phyloP scores from a whole-genome alignment of 2,888 invertebrate genomes.

The Subacronicta megacephala region DNA sequence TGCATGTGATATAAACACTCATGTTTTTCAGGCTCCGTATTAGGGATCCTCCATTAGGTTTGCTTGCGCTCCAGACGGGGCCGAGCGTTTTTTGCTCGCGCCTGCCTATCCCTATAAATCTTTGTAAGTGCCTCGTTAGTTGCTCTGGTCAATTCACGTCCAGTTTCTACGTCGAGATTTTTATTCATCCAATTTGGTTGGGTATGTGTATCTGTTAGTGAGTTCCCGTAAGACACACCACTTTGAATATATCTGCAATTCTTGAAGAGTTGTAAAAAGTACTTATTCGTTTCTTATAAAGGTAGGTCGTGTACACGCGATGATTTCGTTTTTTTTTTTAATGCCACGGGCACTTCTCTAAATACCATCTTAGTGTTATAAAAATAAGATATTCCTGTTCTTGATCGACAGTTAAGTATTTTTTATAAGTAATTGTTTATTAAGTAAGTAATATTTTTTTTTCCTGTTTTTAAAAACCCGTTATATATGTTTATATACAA shows the following conservation, averaged over 20 bases:
- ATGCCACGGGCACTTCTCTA: no score
- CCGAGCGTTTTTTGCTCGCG: constrained; percentile 72
- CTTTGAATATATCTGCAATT: constrained; percentile 10
- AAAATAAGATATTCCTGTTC: no score
- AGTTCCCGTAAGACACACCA: constrained; percentile 9
- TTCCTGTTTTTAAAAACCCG: no score
- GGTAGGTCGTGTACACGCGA: no score
- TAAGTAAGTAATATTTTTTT: no score
- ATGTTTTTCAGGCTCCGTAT: constrained; percentile 66
- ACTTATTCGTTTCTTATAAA: no score
- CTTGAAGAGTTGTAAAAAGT: background rate
- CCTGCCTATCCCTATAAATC: constrained; percentile 81
- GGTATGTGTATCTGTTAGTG: constrained; percentile 54
- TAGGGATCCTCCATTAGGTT: constrained; percentile 67
- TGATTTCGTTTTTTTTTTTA: no score
- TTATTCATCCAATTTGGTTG: constrained; percentile 68
- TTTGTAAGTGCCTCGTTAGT: constrained; percentile 83
- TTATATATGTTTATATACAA: no score
- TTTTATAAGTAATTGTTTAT: no score
- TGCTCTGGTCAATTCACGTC: constrained; percentile 77
- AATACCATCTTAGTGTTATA: no score
- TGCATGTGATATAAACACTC: constrained; percentile 70
- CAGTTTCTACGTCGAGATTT: constrained; percentile 70
- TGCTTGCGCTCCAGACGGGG: constrained; percentile 66
- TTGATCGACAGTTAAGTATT: no score